Evolutionary conservation across 2,113 vertebrate genomes (phyloP).

Genomic region (Clarias gariepinus): DNA sequence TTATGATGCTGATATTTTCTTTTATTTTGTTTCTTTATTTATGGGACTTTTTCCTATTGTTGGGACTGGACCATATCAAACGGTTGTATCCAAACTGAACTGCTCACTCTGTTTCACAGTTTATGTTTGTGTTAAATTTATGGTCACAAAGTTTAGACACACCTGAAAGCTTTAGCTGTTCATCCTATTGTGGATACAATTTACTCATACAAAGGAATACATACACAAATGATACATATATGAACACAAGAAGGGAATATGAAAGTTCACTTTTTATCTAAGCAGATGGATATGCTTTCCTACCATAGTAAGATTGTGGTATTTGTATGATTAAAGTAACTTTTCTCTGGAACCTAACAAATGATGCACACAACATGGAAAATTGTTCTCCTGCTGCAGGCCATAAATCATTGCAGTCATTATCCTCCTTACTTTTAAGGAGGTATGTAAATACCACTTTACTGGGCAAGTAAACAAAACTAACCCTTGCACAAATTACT

Average conservation of each 20-base stretch:
- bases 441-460: constrained; percentile 99
- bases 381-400: constrained; percentile 96
- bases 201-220: constrained; percentile 27
- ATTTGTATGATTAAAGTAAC: constrained; percentile 95
- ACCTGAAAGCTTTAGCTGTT: constrained; percentile 28
- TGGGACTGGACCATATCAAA: background rate
- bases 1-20: background rate
- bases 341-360: constrained; percentile 92
- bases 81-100: background rate
- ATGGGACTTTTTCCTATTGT: background rate
- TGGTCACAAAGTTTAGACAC: constrained; percentile 20
- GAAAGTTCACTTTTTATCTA: constrained; percentile 76
- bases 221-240: constrained; percentile 41
- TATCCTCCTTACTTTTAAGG: constrained; percentile 96
- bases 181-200: constrained; percentile 11
- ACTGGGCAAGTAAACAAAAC: constrained; percentile 99
- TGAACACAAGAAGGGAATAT: constrained; percentile 69
- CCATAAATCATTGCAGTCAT: constrained; percentile 98
- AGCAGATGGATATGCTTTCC: constrained; percentile 93
- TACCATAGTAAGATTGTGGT: constrained; percentile 88
- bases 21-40: background rate
- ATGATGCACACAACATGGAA: constrained; percentile 97
- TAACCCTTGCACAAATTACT: constrained; percentile 98
- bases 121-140: constrained; percentile 12
- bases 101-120: background rate